Evolutionary conservation across 2,888 invertebrate genomes (phyloP).

Genomic region (Dryococelus australis): DNA sequence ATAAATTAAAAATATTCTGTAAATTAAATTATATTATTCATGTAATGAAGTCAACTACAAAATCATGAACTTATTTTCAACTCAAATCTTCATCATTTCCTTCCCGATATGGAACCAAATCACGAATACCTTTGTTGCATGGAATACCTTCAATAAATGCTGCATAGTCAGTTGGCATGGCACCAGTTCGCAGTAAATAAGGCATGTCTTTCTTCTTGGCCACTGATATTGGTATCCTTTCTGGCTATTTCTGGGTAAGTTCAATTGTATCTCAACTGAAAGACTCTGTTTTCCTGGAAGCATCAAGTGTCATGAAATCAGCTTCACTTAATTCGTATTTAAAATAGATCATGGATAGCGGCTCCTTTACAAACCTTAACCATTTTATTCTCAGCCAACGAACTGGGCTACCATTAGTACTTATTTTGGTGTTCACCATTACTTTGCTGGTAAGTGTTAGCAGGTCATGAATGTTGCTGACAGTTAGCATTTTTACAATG

Average conservation of each 20-base stretch:
- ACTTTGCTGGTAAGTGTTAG: background rate
- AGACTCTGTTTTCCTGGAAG: background rate
- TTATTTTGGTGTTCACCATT: slow-evolving; percentile 12
- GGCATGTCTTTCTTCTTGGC: slow-evolving; percentile 5
- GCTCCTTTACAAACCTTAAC: background rate
- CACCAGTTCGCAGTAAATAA: slow-evolving; percentile 12
- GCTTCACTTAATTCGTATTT: background rate
- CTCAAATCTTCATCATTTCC: background rate
- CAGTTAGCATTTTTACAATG: background rate
- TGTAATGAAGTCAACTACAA: too few relatives aligned
- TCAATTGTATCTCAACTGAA: background rate
- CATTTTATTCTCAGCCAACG: slow-evolving; percentile 17
- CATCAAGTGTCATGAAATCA: background rate
- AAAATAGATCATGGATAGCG: background rate
- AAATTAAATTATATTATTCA: too few relatives aligned
- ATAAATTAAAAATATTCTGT: too few relatives aligned
- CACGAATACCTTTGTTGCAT: background rate
- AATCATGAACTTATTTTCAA: too few relatives aligned
- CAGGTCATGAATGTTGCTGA: background rate
- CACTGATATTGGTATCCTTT: background rate
- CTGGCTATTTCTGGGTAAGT: background rate
- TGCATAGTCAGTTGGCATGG: background rate
- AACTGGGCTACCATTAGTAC: slow-evolving; percentile 17
- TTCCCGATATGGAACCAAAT: background rate
- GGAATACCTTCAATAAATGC: slow-evolving; percentile 11